phyloP scores from a whole-genome alignment of 2,113 vertebrate species.

The Pseudonaja textilis region DNA sequence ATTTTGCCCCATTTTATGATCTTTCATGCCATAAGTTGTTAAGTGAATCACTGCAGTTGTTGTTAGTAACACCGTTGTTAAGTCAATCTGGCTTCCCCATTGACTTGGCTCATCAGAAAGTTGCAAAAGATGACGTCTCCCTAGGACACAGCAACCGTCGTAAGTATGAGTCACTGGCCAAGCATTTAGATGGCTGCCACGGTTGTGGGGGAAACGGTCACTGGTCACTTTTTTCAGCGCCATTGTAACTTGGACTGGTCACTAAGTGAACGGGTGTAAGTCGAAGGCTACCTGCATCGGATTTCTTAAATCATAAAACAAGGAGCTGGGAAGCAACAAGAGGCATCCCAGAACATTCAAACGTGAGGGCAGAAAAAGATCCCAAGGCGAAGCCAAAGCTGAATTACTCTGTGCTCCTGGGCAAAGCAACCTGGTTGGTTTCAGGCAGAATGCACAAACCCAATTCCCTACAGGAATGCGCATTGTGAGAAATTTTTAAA shows the following conservation, averaged over 20 bases:
- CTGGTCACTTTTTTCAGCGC: too few species aligned
- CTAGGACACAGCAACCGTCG: too few species aligned
- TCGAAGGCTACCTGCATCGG: not conserved
- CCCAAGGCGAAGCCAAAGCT: slow-evolving; percentile 56
- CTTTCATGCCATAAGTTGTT: too few species aligned
- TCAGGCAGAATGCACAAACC: slow-evolving; percentile 48
- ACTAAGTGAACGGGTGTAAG: not conserved
- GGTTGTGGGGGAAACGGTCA: too few species aligned
- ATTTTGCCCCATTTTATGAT: too few species aligned
- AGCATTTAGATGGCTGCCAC: too few species aligned
- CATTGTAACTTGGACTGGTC: not conserved
- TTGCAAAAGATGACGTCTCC: too few species aligned
- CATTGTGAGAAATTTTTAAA: slow-evolving; percentile 19
- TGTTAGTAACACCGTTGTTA: too few species aligned
- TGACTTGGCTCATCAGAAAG: too few species aligned
- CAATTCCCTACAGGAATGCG: slow-evolving; percentile 51
- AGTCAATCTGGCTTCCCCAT: too few species aligned
- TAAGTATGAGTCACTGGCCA: too few species aligned
- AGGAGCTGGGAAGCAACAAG: slow-evolving; percentile 45
- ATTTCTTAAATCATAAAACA: not conserved
- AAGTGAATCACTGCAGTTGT: too few species aligned
- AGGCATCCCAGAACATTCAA: slow-evolving; percentile 48
- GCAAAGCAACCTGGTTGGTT: slow-evolving; percentile 40
- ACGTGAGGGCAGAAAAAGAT: slow-evolving; percentile 50
- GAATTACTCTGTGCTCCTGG: slow-evolving; percentile 43